phyloP scores from a whole-genome alignment of 2,888 invertebrate genomes.

The Spialia ferax region DNA sequence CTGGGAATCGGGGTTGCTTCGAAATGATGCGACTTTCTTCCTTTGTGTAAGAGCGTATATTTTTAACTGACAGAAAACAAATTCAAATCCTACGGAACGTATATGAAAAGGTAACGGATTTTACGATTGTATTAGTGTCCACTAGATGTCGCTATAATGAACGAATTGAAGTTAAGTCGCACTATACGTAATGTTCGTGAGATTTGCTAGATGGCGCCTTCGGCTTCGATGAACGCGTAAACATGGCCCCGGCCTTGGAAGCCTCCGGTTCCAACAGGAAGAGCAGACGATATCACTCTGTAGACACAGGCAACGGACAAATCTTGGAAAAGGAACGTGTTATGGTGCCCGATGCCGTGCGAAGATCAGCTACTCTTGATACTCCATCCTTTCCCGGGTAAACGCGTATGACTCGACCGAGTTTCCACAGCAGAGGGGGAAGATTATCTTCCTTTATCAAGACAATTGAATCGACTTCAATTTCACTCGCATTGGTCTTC shows the following conservation, averaged over 20 bases:
- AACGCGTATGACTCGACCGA: not conserved
- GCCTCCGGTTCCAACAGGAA: not conserved
- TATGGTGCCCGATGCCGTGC: not conserved
- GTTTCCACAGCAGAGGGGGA: not conserved
- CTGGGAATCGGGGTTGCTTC: no score
- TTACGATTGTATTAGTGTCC: no score
- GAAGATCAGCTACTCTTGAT: not conserved
- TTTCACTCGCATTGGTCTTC: not conserved
- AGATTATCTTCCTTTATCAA: not conserved
- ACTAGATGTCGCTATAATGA: no score
- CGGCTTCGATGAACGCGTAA: not conserved
- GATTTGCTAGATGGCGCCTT: no score
- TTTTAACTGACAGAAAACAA: no score
- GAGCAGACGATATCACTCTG: not conserved
- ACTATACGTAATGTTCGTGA: no score
- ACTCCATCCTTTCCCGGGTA: not conserved
- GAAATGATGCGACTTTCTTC: no score
- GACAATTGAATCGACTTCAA: not conserved
- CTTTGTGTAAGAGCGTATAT: no score
- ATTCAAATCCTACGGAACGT: no score
- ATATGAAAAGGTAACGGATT: no score
- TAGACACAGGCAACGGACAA: not conserved
- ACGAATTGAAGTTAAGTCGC: no score
- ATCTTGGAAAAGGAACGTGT: not conserved
- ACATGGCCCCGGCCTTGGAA: conserved; percentile 4